Base-by-base conservation (phyloP, 37 sponge, comb jelly and placozoan genomes). In the Eunapius fragilis region DNA sequence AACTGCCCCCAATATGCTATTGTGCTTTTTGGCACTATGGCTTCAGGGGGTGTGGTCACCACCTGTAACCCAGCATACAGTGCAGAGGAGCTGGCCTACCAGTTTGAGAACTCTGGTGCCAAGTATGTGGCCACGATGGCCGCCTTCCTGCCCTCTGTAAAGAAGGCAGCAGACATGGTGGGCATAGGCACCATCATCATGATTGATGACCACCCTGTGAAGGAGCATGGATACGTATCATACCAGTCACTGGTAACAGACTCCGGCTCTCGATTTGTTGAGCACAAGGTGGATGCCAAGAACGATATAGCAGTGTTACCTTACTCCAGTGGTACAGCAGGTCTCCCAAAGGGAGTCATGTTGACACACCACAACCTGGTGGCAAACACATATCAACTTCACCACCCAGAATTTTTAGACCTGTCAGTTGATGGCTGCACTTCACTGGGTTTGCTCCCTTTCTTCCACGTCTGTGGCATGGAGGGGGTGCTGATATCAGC, bases 301-400 rank as follows among this genome's bases (percentile, higher is more conserved):
- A 26, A 90, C 33, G 89, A 90, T 32, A 85, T 83, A 17, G 84
- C 87, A 11, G 84, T 88, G 24, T 76, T 97, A 26, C 95, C 95
- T 58, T 97, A 92, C 80, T 92, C 91, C 70, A 97, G 97, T 74
- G 97, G 97, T 0, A 97, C 97, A 19, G 94, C 94, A 37, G 97
- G 97, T n/a, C 87, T 96, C 25, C 88, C 94, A 34, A 96, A 96
- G 72, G 97, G 94, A 28, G 97, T 96, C 48, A 92, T 94, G 94
- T 72, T 96, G 27, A 86, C 94, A 6, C 92, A 96, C 75, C 35
- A 76, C 58, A 96, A 91, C 72, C 67, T 93, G 23, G 78, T 88
- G 31, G 74, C 94, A 25, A 93, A 93, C 48, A 36, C 85, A 0
- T 34, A 14, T 35, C 93, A 93, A 48, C 12, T 93, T 22, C 45